Percentiles rank a stretch among this genome's conserved stretches.
Conservation (phyloP, 2,113 vertebrate genomes). For the Scopus umbretta region DNA sequence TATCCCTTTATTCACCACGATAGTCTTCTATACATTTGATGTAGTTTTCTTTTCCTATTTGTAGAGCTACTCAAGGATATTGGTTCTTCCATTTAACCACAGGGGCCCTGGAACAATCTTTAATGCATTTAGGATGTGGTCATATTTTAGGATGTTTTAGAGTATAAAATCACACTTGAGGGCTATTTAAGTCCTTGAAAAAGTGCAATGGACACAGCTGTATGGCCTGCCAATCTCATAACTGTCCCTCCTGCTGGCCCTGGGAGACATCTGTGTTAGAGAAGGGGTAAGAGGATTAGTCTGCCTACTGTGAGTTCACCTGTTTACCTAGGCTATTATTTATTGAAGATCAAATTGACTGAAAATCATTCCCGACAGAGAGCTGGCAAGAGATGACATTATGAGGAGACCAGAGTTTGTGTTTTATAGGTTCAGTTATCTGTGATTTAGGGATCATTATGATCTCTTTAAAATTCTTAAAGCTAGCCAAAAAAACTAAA, state of each 20-base stretch:
- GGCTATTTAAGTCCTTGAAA: slow-evolving; percentile 24
- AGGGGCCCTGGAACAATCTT: slow-evolving; percentile 32
- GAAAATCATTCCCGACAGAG: slow-evolving; percentile 38
- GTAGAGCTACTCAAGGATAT: slow-evolving; percentile 30
- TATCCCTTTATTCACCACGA: not conserved
- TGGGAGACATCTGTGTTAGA: not conserved
- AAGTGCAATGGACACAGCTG: not conserved
- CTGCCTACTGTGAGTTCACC: slow-evolving; percentile 56
- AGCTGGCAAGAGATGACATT: slow-evolving; percentile 29
- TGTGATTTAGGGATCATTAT: slow-evolving; percentile 43
- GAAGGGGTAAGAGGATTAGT: slow-evolving; percentile 21
- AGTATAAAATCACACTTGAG: slow-evolving; percentile 51
- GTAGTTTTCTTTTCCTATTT: slow-evolving; percentile 49
- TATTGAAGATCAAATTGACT: slow-evolving; percentile 60
- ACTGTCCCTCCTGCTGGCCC: not conserved
- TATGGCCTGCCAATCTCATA: slow-evolving; percentile 1
- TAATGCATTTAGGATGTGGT: slow-evolving; percentile 65
- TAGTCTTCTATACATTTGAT: not conserved
- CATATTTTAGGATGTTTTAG: slow-evolving; percentile 56
- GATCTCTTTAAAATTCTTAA: slow-evolving; percentile 46
- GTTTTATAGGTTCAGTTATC: slow-evolving; percentile 18
- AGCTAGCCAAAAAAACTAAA: slow-evolving; percentile 17
- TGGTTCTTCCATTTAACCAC: slow-evolving; percentile 55
- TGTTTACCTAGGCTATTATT: slow-evolving; percentile 59
- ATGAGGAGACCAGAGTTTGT: slow-evolving; percentile 11